Evolutionary conservation across 2,113 vertebrate genomes (phyloP).

Genomic region (Rafetus swinhoei): DNA sequence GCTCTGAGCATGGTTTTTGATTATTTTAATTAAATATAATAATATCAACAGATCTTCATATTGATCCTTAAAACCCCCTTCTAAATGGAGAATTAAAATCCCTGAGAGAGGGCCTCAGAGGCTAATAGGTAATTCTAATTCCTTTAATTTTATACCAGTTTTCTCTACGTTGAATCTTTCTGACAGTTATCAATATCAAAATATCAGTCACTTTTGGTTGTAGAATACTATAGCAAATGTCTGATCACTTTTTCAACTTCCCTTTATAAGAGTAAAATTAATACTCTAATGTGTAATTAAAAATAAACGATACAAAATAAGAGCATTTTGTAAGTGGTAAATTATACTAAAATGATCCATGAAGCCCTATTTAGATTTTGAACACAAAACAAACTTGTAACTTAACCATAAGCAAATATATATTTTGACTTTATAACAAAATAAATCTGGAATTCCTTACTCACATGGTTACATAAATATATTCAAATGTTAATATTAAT

Average conservation of each 20-base stretch:
- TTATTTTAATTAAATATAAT: slow-evolving; percentile 87
- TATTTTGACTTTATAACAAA: neutral
- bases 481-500: neutral
- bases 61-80: slow-evolving; percentile 76
- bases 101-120: slow-evolving; percentile 52
- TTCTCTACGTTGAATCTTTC: slow-evolving; percentile 29
- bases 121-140: slow-evolving; percentile 62
- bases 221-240: neutral
- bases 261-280: neutral
- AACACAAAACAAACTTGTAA: neutral
- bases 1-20: slow-evolving; percentile 80
- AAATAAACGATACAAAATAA: neutral
- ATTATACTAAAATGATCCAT: neutral
- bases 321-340: neutral
- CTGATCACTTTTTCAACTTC: neutral
- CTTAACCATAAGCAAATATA: neutral
- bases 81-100: slow-evolving; percentile 77
- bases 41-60: slow-evolving; percentile 81
- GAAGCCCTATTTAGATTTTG: neutral
- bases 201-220: slow-evolving; percentile 37
- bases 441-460: neutral
- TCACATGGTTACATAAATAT: neutral
- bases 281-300: neutral
- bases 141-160: slow-evolving; percentile 59
- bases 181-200: slow-evolving; percentile 52